Base-by-base conservation (phyloP, 2,797 vertebrate species). In the Adrianichthys oophorus region DNA sequence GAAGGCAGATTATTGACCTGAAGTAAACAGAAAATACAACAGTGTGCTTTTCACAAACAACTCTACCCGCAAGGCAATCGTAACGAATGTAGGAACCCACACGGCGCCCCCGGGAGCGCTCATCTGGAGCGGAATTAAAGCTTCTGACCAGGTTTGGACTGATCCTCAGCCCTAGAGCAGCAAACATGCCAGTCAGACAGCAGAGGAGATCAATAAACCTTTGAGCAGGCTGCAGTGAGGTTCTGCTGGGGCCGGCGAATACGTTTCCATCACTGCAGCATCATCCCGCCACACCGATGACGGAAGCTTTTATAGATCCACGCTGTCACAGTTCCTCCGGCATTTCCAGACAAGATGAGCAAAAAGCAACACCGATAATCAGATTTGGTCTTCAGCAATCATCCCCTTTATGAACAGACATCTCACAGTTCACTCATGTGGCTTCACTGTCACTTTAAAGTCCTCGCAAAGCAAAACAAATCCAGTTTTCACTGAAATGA, bases 151-250 rank as follows among this genome's bases (percentile, higher is more conserved):
- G 64, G 48, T 52, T 54, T 21, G 48, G 51, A 78, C 52, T 48
- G 59, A 74, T 73, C 37, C 26, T 65, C 24, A 23, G 15, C 21
- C 37, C 56, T 13, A 21, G 40, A 41, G 52, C 21, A 49, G 48
- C 32, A 51, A 37, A 60, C 52, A 48, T 48, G 50, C 15, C 3
- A 17, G 17, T 7, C 62, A 48, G 61, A 59, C 5, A 15, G 26
- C 26, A 44, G 49, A 59, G 24, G 29, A 56, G 61, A 61, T 65
- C 60, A 56, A 74, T 72, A 51, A 65, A 42, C 17, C 44, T 52
- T 44, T 4, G 2, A 50, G 52, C 6, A 18, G 32, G 45, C 66
- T 15, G 23, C 8, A 19, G 61, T 46, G 40, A 29, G 53, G 45
- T 6, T 44, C 52, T 42, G 46, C 16, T 13, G 56, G 59, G 65